These are phyloP conservation scores for Scopus umbretta DNA, from an alignment of 2,113 vertebrate genomes.

Conservation along the genomic window DNA sequence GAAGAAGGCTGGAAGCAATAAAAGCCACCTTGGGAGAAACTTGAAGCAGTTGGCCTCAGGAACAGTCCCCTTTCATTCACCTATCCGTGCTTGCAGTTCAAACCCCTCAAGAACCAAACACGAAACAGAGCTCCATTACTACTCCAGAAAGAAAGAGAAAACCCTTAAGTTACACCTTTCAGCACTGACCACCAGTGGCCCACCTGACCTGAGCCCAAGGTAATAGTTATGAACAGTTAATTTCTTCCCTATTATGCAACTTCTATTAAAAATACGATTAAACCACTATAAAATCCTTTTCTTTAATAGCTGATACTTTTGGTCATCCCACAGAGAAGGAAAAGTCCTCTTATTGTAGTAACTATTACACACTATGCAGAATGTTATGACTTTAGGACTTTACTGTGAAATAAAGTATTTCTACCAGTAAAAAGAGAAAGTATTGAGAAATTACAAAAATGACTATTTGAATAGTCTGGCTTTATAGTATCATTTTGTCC, in stretches of 20 bases:
- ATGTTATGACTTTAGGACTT: not conserved
- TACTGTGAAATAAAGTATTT: not conserved
- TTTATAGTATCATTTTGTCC: not conserved
- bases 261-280: not conserved
- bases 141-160: conserved; percentile 71
- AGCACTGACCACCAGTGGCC: conserved; percentile 54
- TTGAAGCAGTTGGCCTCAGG: conserved; percentile 77
- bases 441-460: not conserved
- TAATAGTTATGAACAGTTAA: not conserved
- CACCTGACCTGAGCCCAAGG: conserved; percentile 80
- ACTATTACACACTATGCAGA: not conserved
- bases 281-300: not conserved
- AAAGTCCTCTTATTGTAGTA: not conserved
- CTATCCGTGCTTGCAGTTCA: conserved; percentile 70
- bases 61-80: conserved; percentile 76
- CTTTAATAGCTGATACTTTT: not conserved
- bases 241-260: not conserved
- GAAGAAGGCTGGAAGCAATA: conserved; percentile 67
- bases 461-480: not conserved
- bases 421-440: not conserved
- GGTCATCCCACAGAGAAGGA: not conserved
- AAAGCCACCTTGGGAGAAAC: conserved; percentile 74
- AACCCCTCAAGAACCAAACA: conserved; percentile 67
- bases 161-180: conserved; percentile 74
- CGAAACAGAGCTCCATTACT: conserved; percentile 64